These are phyloP conservation scores for Pycnomerus fuliginosus DNA, from an alignment of 2,888 invertebrate genomes.

Conservation along the genomic window DNA sequence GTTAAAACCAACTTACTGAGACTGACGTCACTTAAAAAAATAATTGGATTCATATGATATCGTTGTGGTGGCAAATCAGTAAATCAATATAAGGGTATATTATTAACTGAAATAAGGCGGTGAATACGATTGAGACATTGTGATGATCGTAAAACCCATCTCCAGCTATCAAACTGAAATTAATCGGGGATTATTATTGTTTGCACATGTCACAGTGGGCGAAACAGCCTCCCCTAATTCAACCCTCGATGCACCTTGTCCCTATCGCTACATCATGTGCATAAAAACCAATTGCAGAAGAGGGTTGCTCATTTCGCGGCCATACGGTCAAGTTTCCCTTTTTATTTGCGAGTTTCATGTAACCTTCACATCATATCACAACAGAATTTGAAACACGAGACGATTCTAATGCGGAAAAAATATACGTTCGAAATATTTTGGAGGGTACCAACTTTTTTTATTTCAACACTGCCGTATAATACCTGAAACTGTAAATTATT, in stretches of 20 bases:
- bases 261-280: slow-evolving; percentile 28
- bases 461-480: slow-evolving; percentile 9
- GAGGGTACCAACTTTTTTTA: too few species aligned
- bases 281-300: slow-evolving; percentile 21
- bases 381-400: slow-evolving; percentile 16
- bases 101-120: too few species aligned
- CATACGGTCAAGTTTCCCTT: slow-evolving; percentile 49
- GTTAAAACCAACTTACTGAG: too few species aligned
- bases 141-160: slow-evolving; percentile 39
- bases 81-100: too few species aligned
- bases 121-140: slow-evolving; percentile 43
- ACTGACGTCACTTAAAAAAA: too few species aligned
- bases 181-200: slow-evolving; percentile 53
- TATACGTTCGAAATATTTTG: slow-evolving; percentile 3
- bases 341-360: slow-evolving; percentile 33
- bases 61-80: too few species aligned
- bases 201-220: slow-evolving; percentile 50
- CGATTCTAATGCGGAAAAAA: slow-evolving; percentile 5
- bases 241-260: slow-evolving; percentile 13
- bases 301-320: slow-evolving; percentile 48
- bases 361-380: slow-evolving; percentile 38
- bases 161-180: slow-evolving; percentile 48
- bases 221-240: slow-evolving; percentile 28
- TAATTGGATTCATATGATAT: too few species aligned
- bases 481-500: slow-evolving; percentile 9